A percentile compares a stretch with the other conserved stretches of the same genome.
phyloP scores from a whole-genome alignment of 2,888 invertebrate species.

The Luperina testacea region DNA sequence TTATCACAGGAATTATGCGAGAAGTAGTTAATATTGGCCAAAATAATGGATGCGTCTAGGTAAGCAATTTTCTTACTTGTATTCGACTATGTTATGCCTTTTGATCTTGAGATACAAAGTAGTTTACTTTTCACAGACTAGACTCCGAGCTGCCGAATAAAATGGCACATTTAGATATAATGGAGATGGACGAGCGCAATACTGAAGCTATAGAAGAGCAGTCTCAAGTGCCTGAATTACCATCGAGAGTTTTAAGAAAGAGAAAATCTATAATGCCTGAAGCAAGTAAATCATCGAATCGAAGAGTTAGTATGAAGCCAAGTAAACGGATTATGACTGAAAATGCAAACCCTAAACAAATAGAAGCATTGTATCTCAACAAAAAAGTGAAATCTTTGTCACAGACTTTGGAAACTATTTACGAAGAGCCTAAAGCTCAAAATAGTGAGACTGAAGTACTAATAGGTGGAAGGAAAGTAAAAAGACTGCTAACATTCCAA shows the following conservation, averaged over 20 bases:
- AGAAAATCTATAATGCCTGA: conserved; percentile 82
- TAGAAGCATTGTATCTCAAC: conserved; percentile 90
- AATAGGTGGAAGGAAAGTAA: conserved; percentile 89
- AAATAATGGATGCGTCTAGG: conserved; percentile 76
- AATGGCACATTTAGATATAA: conserved; percentile 87
- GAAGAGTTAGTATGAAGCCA: conserved; percentile 87
- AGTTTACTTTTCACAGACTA: conserved; percentile 72
- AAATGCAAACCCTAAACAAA: conserved; percentile 84
- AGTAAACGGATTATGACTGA: conserved; percentile 82
- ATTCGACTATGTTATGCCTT: conserved; percentile 2
- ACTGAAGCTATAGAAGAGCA: conserved; percentile 64
- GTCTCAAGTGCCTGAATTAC: conserved; percentile 69
- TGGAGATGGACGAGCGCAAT: conserved; percentile 79
- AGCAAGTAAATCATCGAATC: conserved; percentile 81
- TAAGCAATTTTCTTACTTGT: conserved; percentile 60
- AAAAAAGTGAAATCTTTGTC: conserved; percentile 88
- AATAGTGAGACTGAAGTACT: conserved; percentile 80
- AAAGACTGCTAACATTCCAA: conserved; percentile 90
- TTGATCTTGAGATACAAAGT: conserved; percentile 5
- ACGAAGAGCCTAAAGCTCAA: conserved; percentile 90
- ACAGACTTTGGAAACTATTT: conserved; percentile 91
- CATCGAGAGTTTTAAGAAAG: conserved; percentile 81
- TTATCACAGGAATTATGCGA: conserved; percentile 25
- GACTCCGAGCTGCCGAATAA: conserved; percentile 84
- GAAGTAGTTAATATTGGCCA: conserved; percentile 19